Evolutionary conservation across 2,888 invertebrate genomes (phyloP).

Genomic region (Ectemnius cavifrons): DNA sequence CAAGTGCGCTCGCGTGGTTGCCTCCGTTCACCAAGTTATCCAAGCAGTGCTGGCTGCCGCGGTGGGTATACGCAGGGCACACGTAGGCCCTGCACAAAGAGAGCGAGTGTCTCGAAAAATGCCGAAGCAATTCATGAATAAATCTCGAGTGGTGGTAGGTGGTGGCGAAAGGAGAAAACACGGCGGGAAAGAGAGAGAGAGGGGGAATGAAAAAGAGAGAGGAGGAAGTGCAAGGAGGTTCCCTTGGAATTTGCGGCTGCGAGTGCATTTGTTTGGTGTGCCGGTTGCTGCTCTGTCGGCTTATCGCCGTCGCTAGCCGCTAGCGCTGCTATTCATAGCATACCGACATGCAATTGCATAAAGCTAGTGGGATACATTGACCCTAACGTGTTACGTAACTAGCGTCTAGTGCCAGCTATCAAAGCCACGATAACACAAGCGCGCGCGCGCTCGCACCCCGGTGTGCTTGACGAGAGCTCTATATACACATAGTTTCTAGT

Average conservation of each 20-base stretch:
- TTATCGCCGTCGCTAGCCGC: conserved; percentile 55
- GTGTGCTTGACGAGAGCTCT: neutral
- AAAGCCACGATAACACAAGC: conserved; percentile 67
- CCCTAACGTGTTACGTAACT: conserved; percentile 72
- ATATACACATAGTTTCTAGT: neutral
- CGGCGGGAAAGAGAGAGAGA: too few species aligned
- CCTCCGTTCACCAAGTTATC: conserved; percentile 2
- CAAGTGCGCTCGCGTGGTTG: conserved; percentile 5
- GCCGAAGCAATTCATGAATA: too few species aligned
- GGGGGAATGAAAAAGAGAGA: too few species aligned
- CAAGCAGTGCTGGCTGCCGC: neutral
- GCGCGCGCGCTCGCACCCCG: conserved; percentile 53
- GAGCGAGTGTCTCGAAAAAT: neutral
- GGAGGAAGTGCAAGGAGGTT: too few species aligned
- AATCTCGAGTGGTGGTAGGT: too few species aligned
- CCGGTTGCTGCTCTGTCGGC: conserved; percentile 19
- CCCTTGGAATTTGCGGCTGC: too few species aligned
- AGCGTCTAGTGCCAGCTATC: conserved; percentile 70
- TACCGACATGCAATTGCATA: conserved; percentile 76
- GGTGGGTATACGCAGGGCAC: neutral
- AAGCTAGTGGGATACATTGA: conserved; percentile 75
- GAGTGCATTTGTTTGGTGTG: conserved; percentile 44
- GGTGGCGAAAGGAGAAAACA: too few species aligned
- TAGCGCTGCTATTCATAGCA: conserved; percentile 71
- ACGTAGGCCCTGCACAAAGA: neutral